These are phyloP conservation scores for Pachypanchax playfairii DNA, from an alignment of 2,113 vertebrate species.

Conservation along the genomic window DNA sequence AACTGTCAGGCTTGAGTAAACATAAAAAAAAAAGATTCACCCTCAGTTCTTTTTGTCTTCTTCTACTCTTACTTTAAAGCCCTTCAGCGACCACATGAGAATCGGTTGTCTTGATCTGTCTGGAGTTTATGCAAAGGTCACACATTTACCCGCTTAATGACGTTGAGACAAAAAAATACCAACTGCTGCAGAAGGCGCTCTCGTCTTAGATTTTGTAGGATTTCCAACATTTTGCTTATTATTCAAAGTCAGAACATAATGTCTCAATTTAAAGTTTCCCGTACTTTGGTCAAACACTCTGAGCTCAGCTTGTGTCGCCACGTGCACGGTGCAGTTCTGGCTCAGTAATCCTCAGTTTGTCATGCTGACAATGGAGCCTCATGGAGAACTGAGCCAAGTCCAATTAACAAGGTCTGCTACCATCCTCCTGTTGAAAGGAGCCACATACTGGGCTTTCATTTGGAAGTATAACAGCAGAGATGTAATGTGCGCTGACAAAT, in stretches of 20 bases:
- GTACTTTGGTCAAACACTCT: constrained; percentile 36
- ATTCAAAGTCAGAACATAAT: background rate
- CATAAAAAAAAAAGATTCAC: background rate
- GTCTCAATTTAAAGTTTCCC: constrained; percentile 28
- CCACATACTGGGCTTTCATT: constrained; percentile 73
- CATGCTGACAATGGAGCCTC: constrained; percentile 65
- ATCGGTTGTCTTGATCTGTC: background rate
- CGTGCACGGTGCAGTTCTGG: constrained; percentile 50
- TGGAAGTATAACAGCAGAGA: constrained; percentile 63
- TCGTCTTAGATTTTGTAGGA: background rate
- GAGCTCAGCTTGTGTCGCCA: constrained; percentile 30
- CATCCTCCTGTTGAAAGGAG: constrained; percentile 68
- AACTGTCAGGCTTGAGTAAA: constrained; percentile 4
- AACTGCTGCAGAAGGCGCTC: background rate
- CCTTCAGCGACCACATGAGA: constrained; percentile 3
- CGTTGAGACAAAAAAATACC: background rate
- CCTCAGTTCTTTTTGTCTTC: background rate
- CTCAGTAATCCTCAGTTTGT: constrained; percentile 58
- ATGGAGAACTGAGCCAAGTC: constrained; percentile 73
- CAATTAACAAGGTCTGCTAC: constrained; percentile 77
- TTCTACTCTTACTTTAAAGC: constrained; percentile 1
- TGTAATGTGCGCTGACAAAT: constrained; percentile 68
- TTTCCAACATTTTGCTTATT: background rate
- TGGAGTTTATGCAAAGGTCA: background rate
- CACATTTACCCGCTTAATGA: constrained; percentile 1